Base-by-base conservation (phyloP, 2,113 vertebrate species). In the Helogale parvula region DNA sequence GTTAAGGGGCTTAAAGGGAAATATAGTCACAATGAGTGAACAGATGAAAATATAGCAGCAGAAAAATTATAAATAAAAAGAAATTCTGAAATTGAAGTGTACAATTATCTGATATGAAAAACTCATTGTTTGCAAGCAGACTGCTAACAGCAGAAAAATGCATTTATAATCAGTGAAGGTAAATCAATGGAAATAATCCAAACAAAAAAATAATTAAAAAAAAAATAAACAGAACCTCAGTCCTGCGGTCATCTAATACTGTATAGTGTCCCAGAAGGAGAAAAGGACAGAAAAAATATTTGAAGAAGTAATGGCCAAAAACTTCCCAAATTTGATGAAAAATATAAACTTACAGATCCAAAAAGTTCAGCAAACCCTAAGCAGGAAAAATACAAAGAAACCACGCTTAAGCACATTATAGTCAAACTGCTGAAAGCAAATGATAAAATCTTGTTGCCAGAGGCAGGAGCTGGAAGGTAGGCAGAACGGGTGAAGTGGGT, bases 351-450 rank as follows among this genome's bases (percentile, higher is more conserved):
- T 91, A 80, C 3, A 94, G 27, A 52, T 45, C 3, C 65, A 85
- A 80, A 85, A 69, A 47, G 23, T 16, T 82, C 57, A 92, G 74
- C 29, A 45, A 94, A 97, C 3, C 31, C 13, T 21, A 97, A 66
- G 69, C 50, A 84, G 23, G 52, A 95, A 95, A 84, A 84, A 14
- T 31, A 84, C 21, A 93, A 65, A 65, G 50, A 65, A 45, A 45
- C 33, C 38, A 66, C 38, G 86, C 7, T 74, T 87, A 68, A n/a
- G 74, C 31, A 69, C 38, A 93, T 84, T 31, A 77, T 52, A 94
- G 63, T 63, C 89, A 68, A 97, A 89, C 65, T 74, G 52, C 45
- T 80, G 9, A 86, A 96, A 96, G 50, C 74, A 41, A 88, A 33
- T 47, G 31, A 88, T 66, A 93, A 96, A 69, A 87, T 57, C 50